phyloP scores from a whole-genome alignment of 1,140 invertebrate genomes.

The Drosophila subobscura region DNA sequence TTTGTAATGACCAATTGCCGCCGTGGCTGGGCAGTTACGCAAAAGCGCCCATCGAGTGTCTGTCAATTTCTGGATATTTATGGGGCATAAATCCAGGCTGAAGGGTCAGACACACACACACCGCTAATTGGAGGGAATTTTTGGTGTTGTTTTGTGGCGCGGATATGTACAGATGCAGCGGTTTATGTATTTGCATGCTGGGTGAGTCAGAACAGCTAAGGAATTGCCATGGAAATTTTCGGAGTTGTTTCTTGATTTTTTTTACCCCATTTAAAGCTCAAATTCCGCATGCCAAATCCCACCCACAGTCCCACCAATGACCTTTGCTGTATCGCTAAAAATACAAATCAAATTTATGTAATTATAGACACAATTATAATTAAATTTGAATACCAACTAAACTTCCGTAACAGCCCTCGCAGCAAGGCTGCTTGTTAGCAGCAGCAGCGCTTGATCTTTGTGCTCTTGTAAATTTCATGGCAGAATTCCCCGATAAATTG shows the following conservation, averaged over 20 bases:
- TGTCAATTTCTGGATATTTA: constrained; percentile 47
- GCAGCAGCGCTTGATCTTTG: constrained; percentile 13
- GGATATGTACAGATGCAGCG: background rate
- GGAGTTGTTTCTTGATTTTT: no score
- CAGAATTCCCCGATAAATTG: constrained; percentile 69
- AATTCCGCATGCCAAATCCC: background rate
- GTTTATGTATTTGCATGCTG: constrained; percentile 1
- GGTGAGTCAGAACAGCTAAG: constrained; percentile 1
- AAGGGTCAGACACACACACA: constrained; percentile 38
- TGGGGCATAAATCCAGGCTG: constrained; percentile 47
- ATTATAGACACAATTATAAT: constrained; percentile 6
- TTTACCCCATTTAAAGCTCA: background rate
- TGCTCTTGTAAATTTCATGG: constrained; percentile 60
- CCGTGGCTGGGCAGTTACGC: constrained; percentile 11
- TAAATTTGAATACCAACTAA: constrained; percentile 15
- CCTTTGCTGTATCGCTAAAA: constrained; percentile 6
- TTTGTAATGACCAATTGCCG: constrained; percentile 32
- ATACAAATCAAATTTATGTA: constrained; percentile 15
- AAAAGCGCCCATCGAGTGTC: constrained; percentile 27
- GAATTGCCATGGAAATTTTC: no score
- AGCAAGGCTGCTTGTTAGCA: constrained; percentile 5
- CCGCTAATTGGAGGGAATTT: constrained; percentile 32
- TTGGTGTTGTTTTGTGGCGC: background rate
- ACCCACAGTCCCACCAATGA: constrained; percentile 11
- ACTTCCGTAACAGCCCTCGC: constrained; percentile 30